Conservation (phyloP, 1,140 invertebrate genomes). For the Globodera rostochiensis region DNA sequence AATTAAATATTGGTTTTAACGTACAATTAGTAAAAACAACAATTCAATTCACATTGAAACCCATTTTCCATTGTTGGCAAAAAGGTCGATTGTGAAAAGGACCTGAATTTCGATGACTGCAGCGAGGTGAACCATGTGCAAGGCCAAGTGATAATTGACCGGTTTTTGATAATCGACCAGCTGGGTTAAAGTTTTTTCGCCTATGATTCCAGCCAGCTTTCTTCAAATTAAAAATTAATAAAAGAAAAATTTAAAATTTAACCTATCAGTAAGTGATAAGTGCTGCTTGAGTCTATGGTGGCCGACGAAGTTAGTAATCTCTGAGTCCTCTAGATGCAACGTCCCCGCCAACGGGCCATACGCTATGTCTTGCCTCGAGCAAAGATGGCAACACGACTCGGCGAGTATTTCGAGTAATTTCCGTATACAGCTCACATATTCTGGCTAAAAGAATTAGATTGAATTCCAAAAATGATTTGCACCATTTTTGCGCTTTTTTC, state of each 20-base stretch:
- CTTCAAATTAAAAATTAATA: constrained; percentile 18
- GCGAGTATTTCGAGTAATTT: constrained; percentile 30
- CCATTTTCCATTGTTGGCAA: too few species aligned
- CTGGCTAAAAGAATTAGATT: not conserved
- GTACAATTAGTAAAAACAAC: too few species aligned
- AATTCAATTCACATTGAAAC: too few species aligned
- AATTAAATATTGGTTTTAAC: not conserved
- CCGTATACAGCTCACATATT: constrained; percentile 33
- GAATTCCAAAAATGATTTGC: not conserved
- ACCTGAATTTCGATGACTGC: constrained; percentile 35
- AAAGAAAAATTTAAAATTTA: not conserved
- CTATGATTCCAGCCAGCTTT: constrained; percentile 2
- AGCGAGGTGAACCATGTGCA: constrained; percentile 48
- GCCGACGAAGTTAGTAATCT: constrained; percentile 21
- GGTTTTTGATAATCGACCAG: constrained; percentile 40
- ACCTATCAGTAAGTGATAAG: constrained; percentile 1
- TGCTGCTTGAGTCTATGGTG: constrained; percentile 9
- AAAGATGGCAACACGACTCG: constrained; percentile 7
- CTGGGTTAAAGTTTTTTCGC: constrained; percentile 33
- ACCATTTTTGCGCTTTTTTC: constrained; percentile 3
- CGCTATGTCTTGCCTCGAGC: constrained; percentile 1
- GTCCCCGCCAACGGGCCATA: constrained; percentile 14
- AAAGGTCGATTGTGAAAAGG: too few species aligned
- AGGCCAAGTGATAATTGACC: constrained; percentile 50
- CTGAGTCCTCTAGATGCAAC: constrained; percentile 13